Conservation (phyloP, 2,888 invertebrate species). For the Lapara coniferarum region DNA sequence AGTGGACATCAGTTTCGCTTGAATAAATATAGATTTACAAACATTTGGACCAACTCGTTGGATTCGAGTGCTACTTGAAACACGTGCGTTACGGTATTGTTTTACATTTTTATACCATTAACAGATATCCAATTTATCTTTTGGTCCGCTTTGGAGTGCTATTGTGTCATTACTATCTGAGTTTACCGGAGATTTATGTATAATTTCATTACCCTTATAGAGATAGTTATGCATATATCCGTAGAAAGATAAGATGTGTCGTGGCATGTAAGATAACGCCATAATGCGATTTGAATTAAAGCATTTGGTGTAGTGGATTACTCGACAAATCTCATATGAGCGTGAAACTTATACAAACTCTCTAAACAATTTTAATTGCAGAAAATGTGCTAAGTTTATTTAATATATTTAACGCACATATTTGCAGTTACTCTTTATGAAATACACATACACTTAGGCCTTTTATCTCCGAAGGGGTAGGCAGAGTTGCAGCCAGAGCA, state of each 20-base stretch:
- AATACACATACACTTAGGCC: no score
- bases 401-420: no score
- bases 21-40: conserved; percentile 22
- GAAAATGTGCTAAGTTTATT: no score
- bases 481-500: no score
- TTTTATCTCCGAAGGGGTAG: no score
- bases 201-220: background rate
- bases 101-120: conserved; percentile 28
- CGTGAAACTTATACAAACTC: no score
- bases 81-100: conserved; percentile 34
- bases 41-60: conserved; percentile 4
- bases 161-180: conserved; percentile 6
- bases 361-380: no score
- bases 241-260: conserved; percentile 5
- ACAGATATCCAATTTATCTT: conserved; percentile 22
- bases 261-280: background rate
- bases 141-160: conserved; percentile 9
- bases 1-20: conserved; percentile 5
- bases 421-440: no score
- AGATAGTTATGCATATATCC: background rate
- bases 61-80: conserved; percentile 35
- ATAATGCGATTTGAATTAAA: background rate
- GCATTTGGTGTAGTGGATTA: no score
- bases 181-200: background rate
- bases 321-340: no score